Percentiles rank a stretch among this genome's conserved stretches.
Conservation (phyloP, 2,888 invertebrate genomes). For the Polyploca ridens region DNA sequence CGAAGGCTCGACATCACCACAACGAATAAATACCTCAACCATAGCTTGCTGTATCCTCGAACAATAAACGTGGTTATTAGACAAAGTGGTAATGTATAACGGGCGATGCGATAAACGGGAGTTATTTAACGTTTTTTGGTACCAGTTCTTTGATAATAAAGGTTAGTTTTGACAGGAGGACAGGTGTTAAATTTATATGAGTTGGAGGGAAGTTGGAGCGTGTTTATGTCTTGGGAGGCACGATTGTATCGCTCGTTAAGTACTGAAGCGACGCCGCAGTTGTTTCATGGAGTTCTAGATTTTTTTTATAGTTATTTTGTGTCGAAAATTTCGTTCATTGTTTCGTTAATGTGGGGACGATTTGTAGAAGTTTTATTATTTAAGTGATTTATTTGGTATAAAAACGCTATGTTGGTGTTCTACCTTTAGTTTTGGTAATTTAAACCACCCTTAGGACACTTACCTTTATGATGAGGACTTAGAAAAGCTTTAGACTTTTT, state of each 20-base stretch:
- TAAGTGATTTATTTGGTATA: background rate
- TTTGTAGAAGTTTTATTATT: constrained; percentile 9
- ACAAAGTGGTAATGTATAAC: constrained; percentile 49
- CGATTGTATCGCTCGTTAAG: constrained; percentile 50
- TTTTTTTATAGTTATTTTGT: constrained; percentile 50
- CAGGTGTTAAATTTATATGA: constrained; percentile 74
- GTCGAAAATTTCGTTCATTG: constrained; percentile 45
- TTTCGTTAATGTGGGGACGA: constrained; percentile 17
- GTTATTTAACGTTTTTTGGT: constrained; percentile 20
- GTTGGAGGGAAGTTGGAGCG: constrained; percentile 53
- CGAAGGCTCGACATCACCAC: constrained; percentile 38
- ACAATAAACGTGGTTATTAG: constrained; percentile 31
- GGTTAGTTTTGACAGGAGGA: constrained; percentile 58
- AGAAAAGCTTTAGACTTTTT: too few relatives aligned
- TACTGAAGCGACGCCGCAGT: constrained; percentile 25
- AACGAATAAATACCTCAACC: constrained; percentile 32
- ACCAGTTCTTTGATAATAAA: constrained; percentile 24
- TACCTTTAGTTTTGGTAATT: too few relatives aligned
- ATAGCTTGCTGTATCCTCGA: constrained; percentile 37
- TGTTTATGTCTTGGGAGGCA: constrained; percentile 52
- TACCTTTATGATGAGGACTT: too few relatives aligned
- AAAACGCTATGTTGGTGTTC: background rate
- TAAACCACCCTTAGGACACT: too few relatives aligned
- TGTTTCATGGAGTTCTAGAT: constrained; percentile 39
- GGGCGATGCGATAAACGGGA: constrained; percentile 31